phyloP scores from a whole-genome alignment of 1,140 invertebrate genomes.

The Teleogryllus occipitalis region DNA sequence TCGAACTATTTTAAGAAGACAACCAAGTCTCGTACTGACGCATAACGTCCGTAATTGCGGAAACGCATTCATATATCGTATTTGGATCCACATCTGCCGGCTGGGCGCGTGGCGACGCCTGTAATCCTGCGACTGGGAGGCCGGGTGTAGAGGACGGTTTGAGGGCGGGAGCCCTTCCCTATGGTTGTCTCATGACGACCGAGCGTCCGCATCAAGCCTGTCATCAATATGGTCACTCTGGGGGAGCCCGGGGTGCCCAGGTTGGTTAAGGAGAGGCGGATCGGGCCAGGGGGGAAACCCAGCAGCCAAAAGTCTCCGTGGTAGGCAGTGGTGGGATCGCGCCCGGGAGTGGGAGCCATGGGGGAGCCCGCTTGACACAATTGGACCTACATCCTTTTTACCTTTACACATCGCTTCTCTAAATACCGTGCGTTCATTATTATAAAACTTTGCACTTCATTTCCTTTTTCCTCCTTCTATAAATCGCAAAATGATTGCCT shows the following conservation, averaged over 20 bases:
- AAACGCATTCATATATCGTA: not conserved
- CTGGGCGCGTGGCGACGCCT: conserved; percentile 42
- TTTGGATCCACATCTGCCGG: not conserved
- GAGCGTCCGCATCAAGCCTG: conserved; percentile 79
- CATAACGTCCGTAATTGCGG: too few species aligned
- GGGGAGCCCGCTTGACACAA: conserved; percentile 76
- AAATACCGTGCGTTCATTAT: too few species aligned
- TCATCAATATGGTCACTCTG: conserved; percentile 81
- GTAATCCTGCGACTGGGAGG: conserved; percentile 49
- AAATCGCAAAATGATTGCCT: too few species aligned
- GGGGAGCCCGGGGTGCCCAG: conserved; percentile 73
- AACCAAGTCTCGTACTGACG: too few species aligned
- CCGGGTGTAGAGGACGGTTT: conserved; percentile 40
- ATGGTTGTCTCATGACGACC: conserved; percentile 57
- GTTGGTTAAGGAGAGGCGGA: conserved; percentile 90
- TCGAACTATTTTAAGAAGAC: too few species aligned
- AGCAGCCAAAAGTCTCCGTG: conserved; percentile 95
- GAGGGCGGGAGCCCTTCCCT: conserved; percentile 30
- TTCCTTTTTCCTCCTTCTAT: too few species aligned
- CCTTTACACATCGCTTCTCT: conserved; percentile 23
- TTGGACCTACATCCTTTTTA: conserved; percentile 72
- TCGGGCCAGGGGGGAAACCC: conserved; percentile 90
- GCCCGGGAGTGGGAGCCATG: conserved; percentile 80
- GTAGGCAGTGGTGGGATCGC: conserved; percentile 95
- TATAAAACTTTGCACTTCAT: too few species aligned